A percentile compares a stretch with the other conserved stretches of the same genome.
Conservation (phyloP, 2,797 vertebrate genomes). For the Neosilurus hyrtlii region DNA sequence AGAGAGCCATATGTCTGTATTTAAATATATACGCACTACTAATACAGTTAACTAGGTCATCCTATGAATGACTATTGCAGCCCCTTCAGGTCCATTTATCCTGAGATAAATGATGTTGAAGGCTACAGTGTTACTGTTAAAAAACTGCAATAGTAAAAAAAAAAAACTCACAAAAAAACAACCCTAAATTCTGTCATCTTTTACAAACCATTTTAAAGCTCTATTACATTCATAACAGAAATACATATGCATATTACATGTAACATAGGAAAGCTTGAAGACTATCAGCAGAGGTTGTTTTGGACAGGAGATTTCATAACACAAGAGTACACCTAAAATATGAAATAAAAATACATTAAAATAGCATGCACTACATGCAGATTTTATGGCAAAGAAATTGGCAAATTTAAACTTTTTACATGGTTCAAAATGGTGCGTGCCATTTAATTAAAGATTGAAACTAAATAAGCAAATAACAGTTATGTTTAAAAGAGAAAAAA, state of each 20-base stretch:
- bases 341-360: constrained; percentile 61
- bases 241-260: not conserved
- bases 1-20: not conserved
- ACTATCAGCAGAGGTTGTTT: not conserved
- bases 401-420: not conserved
- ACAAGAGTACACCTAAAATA: constrained; percentile 53
- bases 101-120: constrained; percentile 77
- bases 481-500: not conserved
- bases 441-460: not conserved
- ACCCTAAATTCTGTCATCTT: not conserved
- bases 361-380: constrained; percentile 41
- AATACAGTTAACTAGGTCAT: not conserved
- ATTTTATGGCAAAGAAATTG: constrained; percentile 51
- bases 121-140: constrained; percentile 66
- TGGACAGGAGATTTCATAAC: constrained; percentile 66
- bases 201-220: constrained; percentile 8
- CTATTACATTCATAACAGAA: constrained; percentile 57
- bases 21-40: not conserved
- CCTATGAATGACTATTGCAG: constrained; percentile 73
- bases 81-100: constrained; percentile 67
- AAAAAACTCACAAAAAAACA: no score
- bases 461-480: not conserved
- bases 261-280: not conserved
- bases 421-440: not conserved
- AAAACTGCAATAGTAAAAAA: constrained; percentile 28